These are phyloP conservation scores for Cichlasoma orientale DNA, from an alignment of 2,797 vertebrate species.

Conservation along the genomic window DNA sequence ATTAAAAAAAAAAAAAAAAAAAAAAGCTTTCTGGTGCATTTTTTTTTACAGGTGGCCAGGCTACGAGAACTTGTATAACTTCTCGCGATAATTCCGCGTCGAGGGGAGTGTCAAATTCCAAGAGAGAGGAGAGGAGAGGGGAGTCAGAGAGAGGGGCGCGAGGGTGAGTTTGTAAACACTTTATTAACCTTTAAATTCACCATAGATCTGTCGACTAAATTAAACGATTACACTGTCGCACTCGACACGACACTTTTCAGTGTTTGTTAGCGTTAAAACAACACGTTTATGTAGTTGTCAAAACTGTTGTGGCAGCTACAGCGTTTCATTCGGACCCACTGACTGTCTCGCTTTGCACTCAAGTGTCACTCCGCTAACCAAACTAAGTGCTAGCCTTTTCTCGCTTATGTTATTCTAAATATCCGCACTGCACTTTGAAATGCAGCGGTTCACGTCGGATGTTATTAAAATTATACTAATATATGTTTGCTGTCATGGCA, in stretches of 20 bases:
- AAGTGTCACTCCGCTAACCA: slow-evolving; percentile 76
- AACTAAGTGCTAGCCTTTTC: slow-evolving; percentile 37
- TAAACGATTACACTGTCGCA: not conserved
- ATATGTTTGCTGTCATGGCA: slow-evolving; percentile 34
- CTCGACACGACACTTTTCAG: not conserved
- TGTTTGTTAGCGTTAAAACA: slow-evolving; percentile 13
- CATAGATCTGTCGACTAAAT: slow-evolving; percentile 11
- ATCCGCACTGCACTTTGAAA: not conserved
- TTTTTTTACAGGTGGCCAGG: not conserved
- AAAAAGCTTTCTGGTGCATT: not conserved
- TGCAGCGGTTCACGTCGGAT: not conserved
- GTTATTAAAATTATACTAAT: not conserved
- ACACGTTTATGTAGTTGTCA: slow-evolving; percentile 48
- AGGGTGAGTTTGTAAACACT: slow-evolving; percentile 89
- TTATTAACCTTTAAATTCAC: slow-evolving; percentile 68
- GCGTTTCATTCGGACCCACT: slow-evolving; percentile 65
- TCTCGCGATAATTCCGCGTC: slow-evolving; percentile 79
- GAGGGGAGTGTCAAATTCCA: slow-evolving; percentile 88
- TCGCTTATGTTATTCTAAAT: not conserved
- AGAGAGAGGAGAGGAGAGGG: slow-evolving; percentile 78
- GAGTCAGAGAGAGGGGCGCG: slow-evolving; percentile 79
- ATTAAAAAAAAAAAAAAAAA: not conserved
- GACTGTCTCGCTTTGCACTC: slow-evolving; percentile 68
- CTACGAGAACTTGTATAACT: slow-evolving; percentile 1
- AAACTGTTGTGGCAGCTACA: slow-evolving; percentile 59